Base-by-base conservation (phyloP, 2,113 vertebrate species). In the Sturnira hondurensis region DNA sequence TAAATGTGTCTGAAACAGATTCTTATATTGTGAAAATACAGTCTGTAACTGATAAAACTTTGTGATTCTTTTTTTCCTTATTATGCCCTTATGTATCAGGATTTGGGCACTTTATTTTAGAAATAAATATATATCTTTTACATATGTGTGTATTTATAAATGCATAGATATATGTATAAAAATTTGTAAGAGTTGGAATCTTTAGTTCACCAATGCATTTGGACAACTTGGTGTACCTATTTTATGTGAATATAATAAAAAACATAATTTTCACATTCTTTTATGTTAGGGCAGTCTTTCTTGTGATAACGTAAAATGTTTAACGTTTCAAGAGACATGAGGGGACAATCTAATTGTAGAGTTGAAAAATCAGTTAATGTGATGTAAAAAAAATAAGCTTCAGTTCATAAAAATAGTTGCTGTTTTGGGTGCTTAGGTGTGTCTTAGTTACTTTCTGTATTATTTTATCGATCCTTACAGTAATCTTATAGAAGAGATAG, bases 131-230 rank as follows among this genome's bases (percentile, higher is more conserved):
- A 96, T 95, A 97, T 97, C 95, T 97, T 97, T 90, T 92, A 94
- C 86, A 96, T 96, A 93, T 94, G 95, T 87, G 88, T 86, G 63
- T 98, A 98, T 97, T 95, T 92, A 97, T 97, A 97, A 92, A 96
- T 96, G 93, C 95, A 95, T 97, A 97, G 65, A 84, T 94, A 95
- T 95, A 97, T 96, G 95, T 96, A 95, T 96, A 96, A 93, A 87
- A 96, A 95, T 97, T 96, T 98, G 92, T 97, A 97, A 97, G 54
- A 76, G 54, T 94, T 83, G 93, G 31, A 93, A 61, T 89, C 54
- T 98, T 98, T 97, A 98, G 97, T 97, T 98, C 89, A 97, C 95
- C 93, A 97, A 76, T 28, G 81, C 58, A 98, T 88, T 96, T 97
- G 94, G 70, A 94, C 74, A 89, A 91, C 80, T 97, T 97, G 83